Base-by-base conservation (phyloP, 1,140 invertebrate genomes). In the Liolophura sinensis region DNA sequence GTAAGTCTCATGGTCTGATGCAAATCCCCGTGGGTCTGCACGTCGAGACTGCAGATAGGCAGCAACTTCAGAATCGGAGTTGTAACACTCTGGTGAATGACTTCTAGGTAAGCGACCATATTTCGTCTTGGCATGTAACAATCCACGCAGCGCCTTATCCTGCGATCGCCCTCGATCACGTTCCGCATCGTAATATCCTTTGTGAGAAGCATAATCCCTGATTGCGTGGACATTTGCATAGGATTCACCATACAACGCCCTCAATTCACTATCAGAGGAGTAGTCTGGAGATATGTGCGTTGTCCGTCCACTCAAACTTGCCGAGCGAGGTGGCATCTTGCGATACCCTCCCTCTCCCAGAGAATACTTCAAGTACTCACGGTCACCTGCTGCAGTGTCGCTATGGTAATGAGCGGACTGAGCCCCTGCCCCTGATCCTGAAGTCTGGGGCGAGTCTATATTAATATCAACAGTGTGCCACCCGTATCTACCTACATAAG, bases 11-110 rank as follows among this genome's bases (percentile, higher is more conserved):
- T 78, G 82, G 62, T 80, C 79, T 11, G 77, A 78, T 6, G 76
- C 73, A 54, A 78, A 78, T 16, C 79, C 78, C 22, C 78, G 73
- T 47, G 71, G 66, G 59, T 73, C 82, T 91, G 1, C 93, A 92
- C 86, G 74, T 24, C 72, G 73, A 25, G 75, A 75, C 52, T 73
- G 72, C 31, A 74, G 74, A 67, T 80, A 78, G n/a, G 80, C 31
- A 40, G 31, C 62, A 40, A 83, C 62, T 69, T 98, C 96, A 0
- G 95, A 97, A 78, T 98, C 96, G 18, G 95, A 97, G 47, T 82
- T 84, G 68, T 84, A 84, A 65, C 79, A 78, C 57, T 84, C 82
- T 1, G 82, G 82, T 11, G 82, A 83, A n/a, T 77, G 62, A 58
- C 78, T 78, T 1, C 78, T 56, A 47, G 72, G 65, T 22, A 74